A percentile compares a stretch with the other conserved stretches of the same genome.
These are phyloP conservation scores for Yponomeuta cagnagella DNA, from an alignment of 2,888 invertebrate genomes.

Conservation along the genomic window DNA sequence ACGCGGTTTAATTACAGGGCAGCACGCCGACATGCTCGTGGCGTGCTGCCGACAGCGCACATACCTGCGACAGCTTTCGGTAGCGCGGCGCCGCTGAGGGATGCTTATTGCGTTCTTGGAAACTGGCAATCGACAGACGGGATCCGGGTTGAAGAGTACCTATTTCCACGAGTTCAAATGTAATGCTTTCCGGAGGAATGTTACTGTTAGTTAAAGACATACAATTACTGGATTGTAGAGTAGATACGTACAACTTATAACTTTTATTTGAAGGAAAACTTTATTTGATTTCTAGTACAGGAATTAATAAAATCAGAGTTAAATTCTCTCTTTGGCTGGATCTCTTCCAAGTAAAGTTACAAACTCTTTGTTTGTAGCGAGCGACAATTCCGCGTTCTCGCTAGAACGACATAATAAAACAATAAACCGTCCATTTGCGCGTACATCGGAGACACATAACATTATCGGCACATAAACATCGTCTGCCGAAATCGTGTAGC, in stretches of 20 bases:
- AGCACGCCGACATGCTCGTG: background rate
- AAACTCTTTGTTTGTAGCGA: background rate
- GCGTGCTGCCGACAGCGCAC: background rate
- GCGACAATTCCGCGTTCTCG: conserved; percentile 7
- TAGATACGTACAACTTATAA: background rate
- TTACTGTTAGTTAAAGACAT: no score
- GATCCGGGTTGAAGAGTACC: no score
- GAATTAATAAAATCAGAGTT: conserved; percentile 3
- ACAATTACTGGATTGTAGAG: no score
- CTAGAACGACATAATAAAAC: conserved; percentile 49
- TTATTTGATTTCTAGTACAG: background rate
- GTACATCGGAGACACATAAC: conserved; percentile 70
- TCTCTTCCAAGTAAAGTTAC: background rate
- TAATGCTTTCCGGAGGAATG: no score
- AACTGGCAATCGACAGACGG: no score
- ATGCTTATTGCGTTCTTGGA: background rate
- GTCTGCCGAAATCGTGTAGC: conserved; percentile 64
- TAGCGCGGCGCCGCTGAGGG: background rate
- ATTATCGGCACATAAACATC: conserved; percentile 69
- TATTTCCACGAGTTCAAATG: no score
- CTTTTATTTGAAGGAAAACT: background rate
- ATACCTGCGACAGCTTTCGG: background rate
- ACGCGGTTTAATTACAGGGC: no score
- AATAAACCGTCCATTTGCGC: conserved; percentile 62
- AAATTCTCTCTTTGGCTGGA: background rate